Conservation (phyloP, 2,888 invertebrate genomes). For the Perizoma affinitatum region DNA sequence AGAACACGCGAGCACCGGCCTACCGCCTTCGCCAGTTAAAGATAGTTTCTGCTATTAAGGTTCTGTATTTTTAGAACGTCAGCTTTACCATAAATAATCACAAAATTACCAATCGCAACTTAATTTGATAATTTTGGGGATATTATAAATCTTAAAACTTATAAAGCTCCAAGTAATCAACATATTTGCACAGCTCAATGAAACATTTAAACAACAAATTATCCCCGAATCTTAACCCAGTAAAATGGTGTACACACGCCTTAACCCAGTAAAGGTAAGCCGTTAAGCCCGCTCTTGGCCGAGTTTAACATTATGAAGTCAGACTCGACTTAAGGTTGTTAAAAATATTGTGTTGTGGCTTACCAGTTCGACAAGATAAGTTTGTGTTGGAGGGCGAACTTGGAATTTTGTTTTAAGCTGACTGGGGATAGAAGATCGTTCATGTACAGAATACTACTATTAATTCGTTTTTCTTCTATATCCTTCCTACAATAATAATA, state of each 20-base stretch:
- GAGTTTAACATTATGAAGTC: constrained; percentile 34
- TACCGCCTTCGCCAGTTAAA: too few species aligned
- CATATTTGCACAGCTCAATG: background rate
- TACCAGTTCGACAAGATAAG: constrained; percentile 6
- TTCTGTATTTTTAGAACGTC: too few species aligned
- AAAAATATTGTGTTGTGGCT: constrained; percentile 24
- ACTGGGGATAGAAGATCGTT: background rate
- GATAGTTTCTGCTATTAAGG: too few species aligned
- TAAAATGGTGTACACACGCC: too few species aligned
- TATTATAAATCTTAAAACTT: too few species aligned
- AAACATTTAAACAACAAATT: constrained; percentile 9
- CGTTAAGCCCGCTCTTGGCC: constrained; percentile 29
- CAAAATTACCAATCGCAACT: too few species aligned
- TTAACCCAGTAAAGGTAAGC: constrained; percentile 29
- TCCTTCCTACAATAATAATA: too few species aligned
- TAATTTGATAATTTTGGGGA: too few species aligned
- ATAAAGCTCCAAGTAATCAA: too few species aligned
- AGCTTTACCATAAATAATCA: too few species aligned
- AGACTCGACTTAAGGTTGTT: constrained; percentile 32
- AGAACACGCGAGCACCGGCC: too few species aligned
- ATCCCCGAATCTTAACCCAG: constrained; percentile 13
- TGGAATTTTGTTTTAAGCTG: background rate
- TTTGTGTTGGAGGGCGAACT: constrained; percentile 8
- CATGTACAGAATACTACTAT: background rate
- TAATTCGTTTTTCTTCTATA: background rate